phyloP scores from a whole-genome alignment of 2,888 invertebrate genomes.

The Selenia dentaria region DNA sequence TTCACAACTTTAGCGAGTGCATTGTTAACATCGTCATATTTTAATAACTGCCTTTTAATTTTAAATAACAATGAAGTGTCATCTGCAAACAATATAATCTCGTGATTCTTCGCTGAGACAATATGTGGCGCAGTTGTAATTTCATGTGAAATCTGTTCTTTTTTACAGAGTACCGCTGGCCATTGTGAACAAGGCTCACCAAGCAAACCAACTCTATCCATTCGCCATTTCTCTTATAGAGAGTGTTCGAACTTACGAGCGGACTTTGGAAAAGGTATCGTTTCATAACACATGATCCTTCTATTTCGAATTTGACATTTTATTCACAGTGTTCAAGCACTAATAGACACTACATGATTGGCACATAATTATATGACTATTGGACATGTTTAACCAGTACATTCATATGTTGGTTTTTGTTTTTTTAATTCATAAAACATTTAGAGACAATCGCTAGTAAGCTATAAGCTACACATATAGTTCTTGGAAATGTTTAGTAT shows the following conservation, averaged over 20 bases:
- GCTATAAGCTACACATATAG: slow-evolving; percentile 6
- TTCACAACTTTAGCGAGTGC: no score
- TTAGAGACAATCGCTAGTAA: neutral
- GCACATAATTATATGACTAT: slow-evolving; percentile 42
- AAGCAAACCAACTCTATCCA: slow-evolving; percentile 98
- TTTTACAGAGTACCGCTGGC: slow-evolving; percentile 94
- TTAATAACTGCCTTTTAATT: no score
- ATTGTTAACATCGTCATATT: no score
- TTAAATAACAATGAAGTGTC: no score
- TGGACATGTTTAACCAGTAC: slow-evolving; percentile 18
- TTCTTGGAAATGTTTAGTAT: neutral
- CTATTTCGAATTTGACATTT: slow-evolving; percentile 29
- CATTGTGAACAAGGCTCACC: slow-evolving; percentile 99
- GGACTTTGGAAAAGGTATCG: slow-evolving; percentile 97
- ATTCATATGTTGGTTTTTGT: neutral
- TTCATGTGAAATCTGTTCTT: no score
- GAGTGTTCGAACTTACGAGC: slow-evolving; percentile 98
- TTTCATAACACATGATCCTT: slow-evolving; percentile 27
- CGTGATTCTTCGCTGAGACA: no score
- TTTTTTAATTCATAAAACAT: neutral
- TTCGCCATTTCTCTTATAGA: slow-evolving; percentile 99
- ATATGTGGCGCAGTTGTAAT: no score
- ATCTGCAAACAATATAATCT: no score
- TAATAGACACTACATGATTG: slow-evolving; percentile 59
- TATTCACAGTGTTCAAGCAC: slow-evolving; percentile 54